Conservation (phyloP, 2,888 invertebrate genomes). For the Trilocha varians region DNA sequence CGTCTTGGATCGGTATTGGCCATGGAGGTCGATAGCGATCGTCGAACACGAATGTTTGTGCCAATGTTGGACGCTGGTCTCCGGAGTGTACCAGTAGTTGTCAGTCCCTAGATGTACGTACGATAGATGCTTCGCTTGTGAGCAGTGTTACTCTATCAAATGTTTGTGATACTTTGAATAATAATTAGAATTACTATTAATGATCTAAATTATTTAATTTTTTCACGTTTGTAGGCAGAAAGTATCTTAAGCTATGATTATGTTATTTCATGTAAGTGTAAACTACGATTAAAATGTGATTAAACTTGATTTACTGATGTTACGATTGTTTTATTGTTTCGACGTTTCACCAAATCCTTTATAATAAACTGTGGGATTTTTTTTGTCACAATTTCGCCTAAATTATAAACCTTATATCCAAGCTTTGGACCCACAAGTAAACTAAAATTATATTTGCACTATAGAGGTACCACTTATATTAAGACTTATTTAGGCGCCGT, state of each 20-base stretch:
- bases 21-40: too few species aligned
- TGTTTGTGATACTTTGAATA: slow-evolving; percentile 71
- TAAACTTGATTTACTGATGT: slow-evolving; percentile 31
- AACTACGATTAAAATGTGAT: slow-evolving; percentile 64
- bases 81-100: slow-evolving; percentile 16
- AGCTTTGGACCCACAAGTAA: too few species aligned
- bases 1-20: too few species aligned
- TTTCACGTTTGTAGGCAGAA: slow-evolving; percentile 68
- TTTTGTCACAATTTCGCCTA: too few species aligned
- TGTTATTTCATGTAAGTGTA: slow-evolving; percentile 58
- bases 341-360: too few species aligned
- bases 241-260: slow-evolving; percentile 52
- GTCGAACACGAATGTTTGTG: background rate
- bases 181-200: slow-evolving; percentile 53
- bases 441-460: too few species aligned
- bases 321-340: slow-evolving; percentile 17
- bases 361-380: too few species aligned
- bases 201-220: slow-evolving; percentile 71
- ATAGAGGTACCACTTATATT: too few species aligned
- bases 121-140: slow-evolving; percentile 63
- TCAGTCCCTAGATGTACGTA: slow-evolving; percentile 25
- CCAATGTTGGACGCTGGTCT: background rate
- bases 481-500: too few species aligned
- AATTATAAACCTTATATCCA: too few species aligned
- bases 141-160: slow-evolving; percentile 64